A percentile compares a stretch with the other conserved stretches of the same genome.
Evolutionary conservation across 2,797 vertebrate genomes (phyloP).

Genomic region (Sebastes aleutianus): DNA sequence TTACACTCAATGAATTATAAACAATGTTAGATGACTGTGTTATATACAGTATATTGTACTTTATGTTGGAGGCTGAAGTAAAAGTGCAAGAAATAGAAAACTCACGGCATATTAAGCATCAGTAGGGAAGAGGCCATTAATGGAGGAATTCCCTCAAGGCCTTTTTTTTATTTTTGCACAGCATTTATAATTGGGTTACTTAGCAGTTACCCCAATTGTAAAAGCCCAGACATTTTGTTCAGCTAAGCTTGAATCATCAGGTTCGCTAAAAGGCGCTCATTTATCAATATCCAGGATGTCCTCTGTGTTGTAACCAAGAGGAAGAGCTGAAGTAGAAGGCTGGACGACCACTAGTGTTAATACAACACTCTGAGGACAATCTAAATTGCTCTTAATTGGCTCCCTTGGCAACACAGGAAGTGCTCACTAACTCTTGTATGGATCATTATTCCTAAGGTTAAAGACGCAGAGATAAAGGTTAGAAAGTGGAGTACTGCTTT

Average conservation of each 20-base stretch:
- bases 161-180: conserved; percentile 21
- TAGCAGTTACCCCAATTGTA: conserved; percentile 57
- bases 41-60: not conserved
- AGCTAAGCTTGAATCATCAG: conserved; percentile 62
- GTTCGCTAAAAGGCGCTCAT: conserved; percentile 49
- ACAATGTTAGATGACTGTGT: conserved; percentile 22
- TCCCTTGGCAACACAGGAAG: not conserved
- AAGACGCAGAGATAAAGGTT: conserved; percentile 1
- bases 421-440: not conserved
- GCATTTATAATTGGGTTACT: conserved; percentile 64
- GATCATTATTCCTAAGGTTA: conserved; percentile 12
- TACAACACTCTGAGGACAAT: not conserved
- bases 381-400: not conserved
- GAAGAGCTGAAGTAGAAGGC: not conserved
- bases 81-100: conserved; percentile 29
- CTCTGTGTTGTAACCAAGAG: not conserved
- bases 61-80: conserved; percentile 22
- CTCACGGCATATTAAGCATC: conserved; percentile 45
- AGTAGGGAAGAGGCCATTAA: conserved; percentile 49
- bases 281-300: conserved; percentile 48
- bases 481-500: not conserved
- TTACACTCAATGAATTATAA: conserved; percentile 37
- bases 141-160: conserved; percentile 56
- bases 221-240: conserved; percentile 51
- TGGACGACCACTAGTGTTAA: not conserved